Evolutionary conservation across 2,888 invertebrate genomes (phyloP), one percentile per base, ranked within the genome.

Genomic region (Philereme vetulata): DNA sequence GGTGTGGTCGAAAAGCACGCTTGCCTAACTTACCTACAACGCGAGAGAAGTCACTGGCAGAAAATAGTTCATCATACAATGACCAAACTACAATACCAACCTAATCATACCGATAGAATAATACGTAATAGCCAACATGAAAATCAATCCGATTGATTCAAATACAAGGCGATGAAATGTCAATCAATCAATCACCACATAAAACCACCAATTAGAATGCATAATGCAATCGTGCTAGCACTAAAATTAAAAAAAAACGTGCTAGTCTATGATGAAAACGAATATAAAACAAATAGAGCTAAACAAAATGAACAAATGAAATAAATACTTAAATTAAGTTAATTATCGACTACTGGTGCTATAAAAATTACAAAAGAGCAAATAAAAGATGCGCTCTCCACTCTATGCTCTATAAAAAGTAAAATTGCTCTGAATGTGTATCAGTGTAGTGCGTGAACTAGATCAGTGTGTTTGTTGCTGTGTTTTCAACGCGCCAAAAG

Each of bases 331-430:
- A 47, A 8, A n/a, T 44, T 42, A 52, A 53, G 43, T 54, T 55
- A 50, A 64, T 58, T 60, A 65, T 57, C 44, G 40, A 42, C 48
- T 56, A 59, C 56, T 60, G 56, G 40, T 51, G 56, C 60, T 60
- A 67, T 66, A 64, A 69, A 21, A 70, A 69, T 69, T 71, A 80
- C 76, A 79, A 77, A 78, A 70, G 72, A 72, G 62, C 56, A 61
- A 60, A 66, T 44, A 54, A 66, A 72, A 81, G 82, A 82, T 77
- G 78, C 72, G 75, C 78, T 78, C 76, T 74, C 78, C 74, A 71
- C 74, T 65, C 63, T 56, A 51, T 60, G 60, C 72, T 64, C 69
- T 88, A 88, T 88, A 89, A 81, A 86, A 88, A 85, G 62, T 79
- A 82, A 81, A 78, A 81, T 78, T 76, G 74, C 72, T 71, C 75